Base-by-base conservation (phyloP, 2,797 vertebrate genomes). In the Botia almorhae region DNA sequence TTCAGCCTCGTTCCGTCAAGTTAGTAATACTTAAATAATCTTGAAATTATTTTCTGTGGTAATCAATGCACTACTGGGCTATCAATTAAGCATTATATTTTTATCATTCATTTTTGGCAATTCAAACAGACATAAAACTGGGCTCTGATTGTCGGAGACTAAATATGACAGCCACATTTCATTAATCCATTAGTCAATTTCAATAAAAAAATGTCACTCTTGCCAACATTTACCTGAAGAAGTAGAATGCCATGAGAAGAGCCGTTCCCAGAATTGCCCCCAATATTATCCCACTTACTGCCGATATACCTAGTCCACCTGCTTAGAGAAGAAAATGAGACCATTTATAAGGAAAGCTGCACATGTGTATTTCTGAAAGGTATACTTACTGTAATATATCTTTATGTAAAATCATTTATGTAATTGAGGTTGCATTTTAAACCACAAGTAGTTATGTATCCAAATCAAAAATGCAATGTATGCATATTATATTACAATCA, bases 291-390 rank as follows among this genome's bases (percentile, higher is more conserved):
- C 98, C 98, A 64, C 96, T 98, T 85, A 98, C 92, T 63, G 98
- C 98, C 12, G 98, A 99, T 82, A 98, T 96, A 90, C 97, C 96
- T 69, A 99, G 94, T 86, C 96, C 97, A 96, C 97, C 97, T 99
- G 95, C 94, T 93, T 93, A 87, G 91, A 86, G 92, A 84, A 89
- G 29, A 78, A 87, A 91, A 78, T 83, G 53, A 83, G 86, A 78
- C 71, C 26, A 46, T 78, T 81, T 78, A 60, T 86, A 43, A 83
- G 71, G 82, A 82, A 60, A 84, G n/a, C 19, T n/a, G 69, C 56
- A 71, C 16, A 29, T 23, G 6, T 74, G 39, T 29, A 16, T 5
- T 79, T 26, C 21, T 53, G 23, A 7, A 13, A 60, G 63, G 7
- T 39, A 39, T 14, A 36, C 11, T 29, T 63, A 14, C 23, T 63